phyloP scores from a whole-genome alignment of 2,888 invertebrate species.

The Ornithoptera alexandrae region DNA sequence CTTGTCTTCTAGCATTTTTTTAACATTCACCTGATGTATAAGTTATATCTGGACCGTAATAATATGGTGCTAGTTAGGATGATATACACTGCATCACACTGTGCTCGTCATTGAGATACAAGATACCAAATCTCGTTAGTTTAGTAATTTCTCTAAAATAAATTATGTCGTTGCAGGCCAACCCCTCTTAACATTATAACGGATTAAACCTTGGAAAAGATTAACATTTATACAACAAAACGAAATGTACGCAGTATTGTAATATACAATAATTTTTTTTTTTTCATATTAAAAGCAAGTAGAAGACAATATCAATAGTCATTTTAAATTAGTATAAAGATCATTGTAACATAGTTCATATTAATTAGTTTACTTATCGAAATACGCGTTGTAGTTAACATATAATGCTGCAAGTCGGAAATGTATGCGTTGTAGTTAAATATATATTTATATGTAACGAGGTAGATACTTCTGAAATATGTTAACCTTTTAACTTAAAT shows the following conservation, averaged over 20 bases:
- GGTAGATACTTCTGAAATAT: not conserved
- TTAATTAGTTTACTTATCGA: not conserved
- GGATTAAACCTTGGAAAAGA: too few species aligned
- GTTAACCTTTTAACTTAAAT: not conserved
- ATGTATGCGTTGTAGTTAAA: not conserved
- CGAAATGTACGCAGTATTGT: not conserved
- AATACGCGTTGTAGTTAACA: not conserved
- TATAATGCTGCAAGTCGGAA: not conserved
- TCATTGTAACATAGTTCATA: constrained; percentile 1
- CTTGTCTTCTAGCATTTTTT: too few species aligned
- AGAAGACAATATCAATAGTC: not conserved
- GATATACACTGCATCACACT: too few species aligned
- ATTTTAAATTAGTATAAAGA: constrained; percentile 4
- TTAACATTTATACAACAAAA: too few species aligned
- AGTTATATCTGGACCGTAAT: too few species aligned
- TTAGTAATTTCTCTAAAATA: too few species aligned
- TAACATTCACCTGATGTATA: too few species aligned
- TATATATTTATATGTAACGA: not conserved
- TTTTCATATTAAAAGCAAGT: not conserved
- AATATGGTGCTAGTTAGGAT: too few species aligned
- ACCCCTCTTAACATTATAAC: too few species aligned
- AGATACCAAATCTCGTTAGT: too few species aligned
- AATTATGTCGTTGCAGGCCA: too few species aligned
- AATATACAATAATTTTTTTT: not conserved
- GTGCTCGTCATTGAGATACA: too few species aligned